Percentiles rank a stretch among this genome's conserved stretches.
Evolutionary conservation across 1,140 invertebrate genomes (phyloP).

Genomic region (Phymorhynchus buccinoides): DNA sequence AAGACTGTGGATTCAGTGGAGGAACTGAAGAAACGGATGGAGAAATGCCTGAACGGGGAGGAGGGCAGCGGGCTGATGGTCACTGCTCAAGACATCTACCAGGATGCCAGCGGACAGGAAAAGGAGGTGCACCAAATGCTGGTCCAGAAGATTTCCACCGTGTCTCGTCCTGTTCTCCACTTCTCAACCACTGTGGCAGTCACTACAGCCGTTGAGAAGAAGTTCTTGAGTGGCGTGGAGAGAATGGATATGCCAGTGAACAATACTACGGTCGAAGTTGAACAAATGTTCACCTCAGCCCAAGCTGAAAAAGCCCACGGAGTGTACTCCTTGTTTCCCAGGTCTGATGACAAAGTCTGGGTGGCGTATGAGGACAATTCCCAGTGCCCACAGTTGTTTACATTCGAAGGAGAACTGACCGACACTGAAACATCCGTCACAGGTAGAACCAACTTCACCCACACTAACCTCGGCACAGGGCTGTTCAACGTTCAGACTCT

Average conservation of each 20-base stretch:
- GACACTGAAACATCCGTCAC: neutral
- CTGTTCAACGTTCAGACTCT: neutral
- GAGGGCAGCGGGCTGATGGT: neutral
- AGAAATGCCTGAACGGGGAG: neutral
- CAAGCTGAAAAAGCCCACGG: neutral
- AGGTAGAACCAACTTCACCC: slow-evolving; percentile 19
- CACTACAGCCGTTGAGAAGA: neutral
- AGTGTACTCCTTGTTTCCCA: slow-evolving; percentile 10
- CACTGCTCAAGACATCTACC: neutral
- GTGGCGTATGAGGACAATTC: neutral
- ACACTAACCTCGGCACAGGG: neutral
- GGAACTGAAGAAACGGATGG: neutral
- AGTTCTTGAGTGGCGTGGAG: neutral
- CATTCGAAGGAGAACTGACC: neutral
- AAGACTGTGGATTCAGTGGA: neutral
- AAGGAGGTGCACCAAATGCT: neutral
- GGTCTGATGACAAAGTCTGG: neutral
- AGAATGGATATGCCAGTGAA: neutral
- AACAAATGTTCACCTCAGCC: neutral
- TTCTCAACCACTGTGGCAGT: neutral
- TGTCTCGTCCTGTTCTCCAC: slow-evolving; percentile 19
- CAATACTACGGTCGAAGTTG: neutral
- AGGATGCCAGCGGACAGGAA: neutral
- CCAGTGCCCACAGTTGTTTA: neutral
- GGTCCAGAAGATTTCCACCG: neutral